Evolutionary conservation across 2,797 vertebrate genomes (phyloP), one percentile per base, ranked within the genome.

Genomic region (Ambastaia sidthimunki): DNA sequence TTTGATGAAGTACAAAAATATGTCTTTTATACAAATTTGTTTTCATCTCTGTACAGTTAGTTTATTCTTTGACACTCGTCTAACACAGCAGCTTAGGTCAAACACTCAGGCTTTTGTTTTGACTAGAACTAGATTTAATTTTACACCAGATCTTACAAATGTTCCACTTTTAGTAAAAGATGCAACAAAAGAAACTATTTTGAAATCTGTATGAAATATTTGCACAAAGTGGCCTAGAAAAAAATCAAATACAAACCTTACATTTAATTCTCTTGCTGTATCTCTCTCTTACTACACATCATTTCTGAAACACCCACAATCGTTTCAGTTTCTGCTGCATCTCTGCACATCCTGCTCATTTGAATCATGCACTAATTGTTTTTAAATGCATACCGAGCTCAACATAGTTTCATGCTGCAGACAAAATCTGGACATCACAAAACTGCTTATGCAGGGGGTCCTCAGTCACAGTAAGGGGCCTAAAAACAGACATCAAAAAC

Each of bases 1-100:
- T 95, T 91, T 83, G 94, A 95, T 95, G 95, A 94, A 94, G 95
- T 98, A 98, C 94, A 98, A 98, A 98, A 98, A 98, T 98, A 98
- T 93, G 95, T 95, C 94, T 96, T 97, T 96, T 96, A 97, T 98
- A 97, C 96, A 97, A 95, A 94, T 93, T 91, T 91, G 89, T 93
- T 94, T 91, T 92, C 59, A 88, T 93, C 92, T 94, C 94, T 96
- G 93, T 95, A 94, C 93, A 90, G 88, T 86, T 87, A 92, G 86
- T 88, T 89, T 86, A 86, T 71, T 90, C 89, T 93, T 86, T 92
- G 90, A 93, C 90, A 91, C 90, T 89, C 89, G 89, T 91, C 87
- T 81, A 86, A 87, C 86, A 88, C 90, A 94, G 92, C 92, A 93
- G 93, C 89, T 91, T 90, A 89, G 89, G 89, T 91, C 89, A 92